phyloP scores from a whole-genome alignment of 2,797 vertebrate genomes.

The Hydrolagus colliei region DNA sequence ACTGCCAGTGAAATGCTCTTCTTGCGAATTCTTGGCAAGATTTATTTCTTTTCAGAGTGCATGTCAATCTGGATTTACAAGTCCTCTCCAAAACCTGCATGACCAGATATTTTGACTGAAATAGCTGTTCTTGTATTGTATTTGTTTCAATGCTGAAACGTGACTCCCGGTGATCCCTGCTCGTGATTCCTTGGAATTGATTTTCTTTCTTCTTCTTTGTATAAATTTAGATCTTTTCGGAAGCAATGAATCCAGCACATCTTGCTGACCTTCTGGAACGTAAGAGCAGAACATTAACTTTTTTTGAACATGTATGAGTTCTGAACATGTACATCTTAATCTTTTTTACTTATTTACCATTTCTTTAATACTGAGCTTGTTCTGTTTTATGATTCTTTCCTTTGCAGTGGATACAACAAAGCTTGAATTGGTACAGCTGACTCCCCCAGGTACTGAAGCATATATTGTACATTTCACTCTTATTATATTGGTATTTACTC shows the following conservation, averaged over 20 bases:
- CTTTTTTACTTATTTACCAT: neutral
- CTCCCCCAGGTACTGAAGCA: constrained; percentile 76
- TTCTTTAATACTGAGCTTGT: neutral
- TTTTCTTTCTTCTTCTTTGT: constrained; percentile 42
- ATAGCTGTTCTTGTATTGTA: neutral
- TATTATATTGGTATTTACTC: neutral
- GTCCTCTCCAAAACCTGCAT: neutral
- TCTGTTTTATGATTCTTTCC: constrained; percentile 40
- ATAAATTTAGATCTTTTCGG: constrained; percentile 63
- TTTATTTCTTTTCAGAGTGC: neutral
- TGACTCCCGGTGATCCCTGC: neutral
- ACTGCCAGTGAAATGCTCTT: neutral
- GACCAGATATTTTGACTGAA: neutral
- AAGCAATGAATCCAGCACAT: constrained; percentile 77
- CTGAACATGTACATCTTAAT: neutral
- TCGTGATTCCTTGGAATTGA: neutral
- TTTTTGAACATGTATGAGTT: neutral
- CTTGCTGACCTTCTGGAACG: constrained; percentile 78
- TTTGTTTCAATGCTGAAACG: constrained; percentile 30
- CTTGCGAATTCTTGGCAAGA: neutral
- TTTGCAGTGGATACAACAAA: constrained; percentile 77
- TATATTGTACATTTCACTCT: neutral
- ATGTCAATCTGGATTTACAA: neutral
- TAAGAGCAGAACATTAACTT: constrained; percentile 49
- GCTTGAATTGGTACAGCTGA: constrained; percentile 86